Base-by-base conservation (phyloP, 1,140 invertebrate genomes). In the Drosophila sulfurigaster region DNA sequence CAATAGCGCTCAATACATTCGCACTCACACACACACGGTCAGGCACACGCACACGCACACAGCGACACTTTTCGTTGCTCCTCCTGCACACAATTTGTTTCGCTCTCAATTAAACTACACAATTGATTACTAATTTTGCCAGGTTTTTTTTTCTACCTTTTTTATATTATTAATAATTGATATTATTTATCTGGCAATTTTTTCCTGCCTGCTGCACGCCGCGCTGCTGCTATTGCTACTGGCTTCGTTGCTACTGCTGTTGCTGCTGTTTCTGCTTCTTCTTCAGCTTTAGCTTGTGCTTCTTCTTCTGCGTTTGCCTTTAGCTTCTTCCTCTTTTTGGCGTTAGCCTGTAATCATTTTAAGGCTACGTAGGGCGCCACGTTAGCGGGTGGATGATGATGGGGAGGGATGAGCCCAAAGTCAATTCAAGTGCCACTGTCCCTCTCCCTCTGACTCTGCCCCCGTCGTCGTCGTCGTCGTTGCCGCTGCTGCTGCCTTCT, bases 331-430 rank as follows among this genome's bases (percentile, higher is more conserved):
- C 75, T 69, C 28, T 79, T 82, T 87, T 83, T 75, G 69, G 83
- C 79, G 79, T 88, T 80, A 75, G 78, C 81, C 81, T 82, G 77
- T 88, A 83, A 83, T 88, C 85, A 88, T 88, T 88, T 81, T 78
- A 88, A 70, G 80, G 77, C 62, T 71, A 52, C 41, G 35, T 5
- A 35, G 64, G 30, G 46, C 35, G 71, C 7, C 25, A 1, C 32
- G 32, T 32, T 32, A 32, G 65, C 16, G 35, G n/a, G 13, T 52
- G 46, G 46, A 16, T 13, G 32, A 25, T 25, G 20, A 25, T 25
- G 20, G 20, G 7, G 35, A 38, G 35, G 51, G 66, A 35, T 51
- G 60, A 66, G 46, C 32, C 77, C 85, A 88, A 88, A 88, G 85
- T 88, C 81, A 89, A 89, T 89, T 87, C 80, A 80, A 80, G 78